Percentiles rank a stretch among this genome's conserved stretches.
Conservation (phyloP, 1,140 invertebrate genomes). For the Archivesica marissinica region DNA sequence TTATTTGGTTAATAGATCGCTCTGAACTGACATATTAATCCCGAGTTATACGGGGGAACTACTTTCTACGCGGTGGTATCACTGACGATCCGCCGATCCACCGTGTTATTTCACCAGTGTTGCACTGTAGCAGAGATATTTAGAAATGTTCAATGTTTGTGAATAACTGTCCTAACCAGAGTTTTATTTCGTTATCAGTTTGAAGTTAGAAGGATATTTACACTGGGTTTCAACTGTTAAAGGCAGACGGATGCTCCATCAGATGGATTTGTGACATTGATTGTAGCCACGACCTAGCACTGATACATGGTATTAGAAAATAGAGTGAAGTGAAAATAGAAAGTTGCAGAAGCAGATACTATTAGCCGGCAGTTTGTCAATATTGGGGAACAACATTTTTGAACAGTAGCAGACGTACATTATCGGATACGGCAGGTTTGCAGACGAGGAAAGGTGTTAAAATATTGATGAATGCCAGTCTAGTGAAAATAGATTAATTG, state of each 20-base stretch:
- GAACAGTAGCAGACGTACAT: not conserved
- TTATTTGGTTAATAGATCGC: slow-evolving; percentile 51
- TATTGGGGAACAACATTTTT: not conserved
- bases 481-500: not conserved
- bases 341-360: not conserved
- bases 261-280: no score
- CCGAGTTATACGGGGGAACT: slow-evolving; percentile 18
- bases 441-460: slow-evolving; percentile 5
- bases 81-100: not conserved
- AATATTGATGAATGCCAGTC: slow-evolving; percentile 7
- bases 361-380: not conserved
- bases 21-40: slow-evolving; percentile 39
- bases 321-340: not conserved
- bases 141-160: not conserved
- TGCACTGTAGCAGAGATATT: not conserved
- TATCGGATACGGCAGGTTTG: not conserved
- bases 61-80: slow-evolving; percentile 16
- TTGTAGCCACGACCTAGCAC: no score
- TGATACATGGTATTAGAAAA: not conserved
- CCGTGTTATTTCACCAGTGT: not conserved
- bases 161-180: not conserved
- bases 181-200: not conserved
- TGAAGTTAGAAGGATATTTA: not conserved
- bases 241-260: not conserved
- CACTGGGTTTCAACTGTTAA: not conserved